Base-by-base conservation (phyloP, 2,113 vertebrate species). In the Tragelaphus strepsiceros region DNA sequence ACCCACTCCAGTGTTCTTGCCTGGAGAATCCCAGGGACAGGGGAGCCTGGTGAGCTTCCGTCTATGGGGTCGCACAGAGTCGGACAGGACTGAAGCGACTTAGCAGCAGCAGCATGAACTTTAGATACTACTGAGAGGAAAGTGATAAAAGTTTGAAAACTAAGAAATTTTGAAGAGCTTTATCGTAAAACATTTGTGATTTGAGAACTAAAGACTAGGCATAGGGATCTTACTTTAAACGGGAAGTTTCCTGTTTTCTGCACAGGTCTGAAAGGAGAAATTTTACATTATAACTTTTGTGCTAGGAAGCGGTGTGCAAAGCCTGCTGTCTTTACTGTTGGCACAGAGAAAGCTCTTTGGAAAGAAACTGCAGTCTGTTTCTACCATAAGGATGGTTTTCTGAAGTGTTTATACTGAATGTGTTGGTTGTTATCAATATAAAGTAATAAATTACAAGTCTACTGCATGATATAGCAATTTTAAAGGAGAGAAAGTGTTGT, bases 391-490 rank as follows among this genome's bases (percentile, higher is more conserved):
- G 56, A 54, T 80, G 67, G 82, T 61, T 97, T 90, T 53, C 64
- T 97, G 46, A 96, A 5, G 14, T 89, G 6, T 91, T 97, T 94
- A 24, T 74, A 93, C 91, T 97, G 85, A 97, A 98, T 96, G 88
- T 97, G 46, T 96, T 98, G 84, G 77, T 97, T 96, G 54, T 59
- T 97, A 95, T 92, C 0, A 7, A 96, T 95, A 97, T 43, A 97
- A 97, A 96, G 39, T 90, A 39, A 98, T 97, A 92, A 96, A 94
- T 97, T 96, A 96, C 94, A 91, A 97, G 96, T 96, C 59, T 96
- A 71, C 86, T 46, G 53, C 62, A 95, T 94, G 94, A 81, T 80
- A 93, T 32, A 39, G 17, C 82, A 84, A 22, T 88, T 82, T 95
- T 91, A 95, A 96, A 98, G 43, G 97, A 94, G 96, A 93, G 7